These are phyloP conservation scores for Agriopis aurantiaria DNA, from an alignment of 2,888 invertebrate species.

Conservation along the genomic window DNA sequence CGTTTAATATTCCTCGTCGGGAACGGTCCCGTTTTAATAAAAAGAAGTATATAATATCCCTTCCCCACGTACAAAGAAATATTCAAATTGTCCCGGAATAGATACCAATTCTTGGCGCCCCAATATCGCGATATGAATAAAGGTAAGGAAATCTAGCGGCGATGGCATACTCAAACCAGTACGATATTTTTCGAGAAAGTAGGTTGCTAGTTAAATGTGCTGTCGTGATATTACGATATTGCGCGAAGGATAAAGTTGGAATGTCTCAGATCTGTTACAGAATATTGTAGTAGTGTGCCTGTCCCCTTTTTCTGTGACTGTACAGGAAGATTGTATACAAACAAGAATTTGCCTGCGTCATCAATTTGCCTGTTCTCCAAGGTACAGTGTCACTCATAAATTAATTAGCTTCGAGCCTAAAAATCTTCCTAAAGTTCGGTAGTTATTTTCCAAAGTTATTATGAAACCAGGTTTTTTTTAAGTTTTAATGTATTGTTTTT, in stretches of 20 bases:
- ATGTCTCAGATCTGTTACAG: conserved; percentile 15
- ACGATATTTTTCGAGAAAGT: conserved; percentile 14
- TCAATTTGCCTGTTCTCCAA: no score
- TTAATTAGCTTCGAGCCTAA: no score
- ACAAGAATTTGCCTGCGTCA: no score
- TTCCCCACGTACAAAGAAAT: conserved; percentile 49
- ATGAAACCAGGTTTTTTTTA: no score
- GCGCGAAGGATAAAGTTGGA: conserved; percentile 14
- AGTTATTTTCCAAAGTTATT: no score
- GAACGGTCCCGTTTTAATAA: conserved; percentile 22
- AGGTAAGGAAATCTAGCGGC: conserved; percentile 47
- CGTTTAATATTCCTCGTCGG: conserved; percentile 22
- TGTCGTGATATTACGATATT: conserved; percentile 29
- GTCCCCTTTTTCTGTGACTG: neutral
- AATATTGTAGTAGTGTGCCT: neutral
- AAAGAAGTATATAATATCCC: conserved; percentile 35
- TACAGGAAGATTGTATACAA: no score
- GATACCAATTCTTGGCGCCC: conserved; percentile 50
- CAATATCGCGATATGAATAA: conserved; percentile 60
- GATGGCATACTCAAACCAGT: conserved; percentile 15
- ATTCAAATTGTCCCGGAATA: conserved; percentile 56
- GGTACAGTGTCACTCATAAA: no score
- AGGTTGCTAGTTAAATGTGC: conserved; percentile 23
- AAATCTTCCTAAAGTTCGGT: no score
- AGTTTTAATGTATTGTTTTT: no score